Base-by-base conservation (phyloP, 2,797 vertebrate genomes). In the Triplophysa bombifrons region DNA sequence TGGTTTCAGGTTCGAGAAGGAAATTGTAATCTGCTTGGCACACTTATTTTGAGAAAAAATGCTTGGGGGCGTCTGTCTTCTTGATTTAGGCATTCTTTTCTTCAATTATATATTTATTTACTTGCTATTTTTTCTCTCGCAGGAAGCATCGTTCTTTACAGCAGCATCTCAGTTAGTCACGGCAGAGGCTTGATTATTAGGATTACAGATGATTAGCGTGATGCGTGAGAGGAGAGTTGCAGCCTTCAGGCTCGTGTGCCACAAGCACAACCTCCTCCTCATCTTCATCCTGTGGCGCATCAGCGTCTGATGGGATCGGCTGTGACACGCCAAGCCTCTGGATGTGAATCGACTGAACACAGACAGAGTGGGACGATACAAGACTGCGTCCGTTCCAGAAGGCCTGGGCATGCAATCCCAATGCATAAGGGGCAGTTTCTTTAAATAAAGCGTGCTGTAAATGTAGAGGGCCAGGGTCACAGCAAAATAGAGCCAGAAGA, bases 21-120 rank as follows among this genome's bases (percentile, higher is more conserved):
- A 48, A 71, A 71, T 19, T 38, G 30, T 51, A 16, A 78, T 56
- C 76, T 78, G 58, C 66, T 61, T 34, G 48, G 75, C 67, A 64
- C 38, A 58, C 63, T 91, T 90, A 92, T 93, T 92, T 91, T 88
- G 84, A 88, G 89, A 91, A 88, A 89, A 86, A 84, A 90, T 86
- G 88, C 85, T 84, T 86, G 85, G 89, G 86, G 84, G 87, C 90
- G 89, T 88, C 91, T 89, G 89, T 89, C 90, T 90, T 91, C 90
- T 91, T 92, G 76, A 66, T 91, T 89, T 78, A 61, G 69, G 46
- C 72, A 25, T 61, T 38, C 51, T 53, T 50, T 50, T 50, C 61
- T 68, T 76, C n/a, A 50, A 41, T 65, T 82, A 72, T 67, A 58
- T 72, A 78, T 78, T 64, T 78, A 63, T 77, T 77, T 63, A 78